Percentiles rank a stretch among this genome's conserved stretches.
phyloP scores from a whole-genome alignment of 2,888 invertebrate genomes.

The Aphelenchoides bicaudatus region DNA sequence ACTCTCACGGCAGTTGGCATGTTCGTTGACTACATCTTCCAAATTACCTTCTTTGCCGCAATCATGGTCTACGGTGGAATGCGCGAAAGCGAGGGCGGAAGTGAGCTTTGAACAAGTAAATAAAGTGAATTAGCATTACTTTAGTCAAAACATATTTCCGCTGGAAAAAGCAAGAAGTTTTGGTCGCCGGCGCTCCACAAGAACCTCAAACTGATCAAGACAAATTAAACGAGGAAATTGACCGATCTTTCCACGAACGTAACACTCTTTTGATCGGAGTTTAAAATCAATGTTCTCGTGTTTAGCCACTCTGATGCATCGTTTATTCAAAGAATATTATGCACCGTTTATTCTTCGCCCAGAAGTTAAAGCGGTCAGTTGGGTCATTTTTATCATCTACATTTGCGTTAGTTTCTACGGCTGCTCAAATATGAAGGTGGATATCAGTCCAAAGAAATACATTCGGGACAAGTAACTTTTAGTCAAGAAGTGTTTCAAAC shows the following conservation, averaged over 20 bases:
- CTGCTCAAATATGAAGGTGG: conserved; percentile 52
- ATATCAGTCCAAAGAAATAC: conserved; percentile 59
- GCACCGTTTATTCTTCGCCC: conserved; percentile 52
- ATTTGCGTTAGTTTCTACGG: conserved; percentile 53
- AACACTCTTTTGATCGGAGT: conserved; percentile 10
- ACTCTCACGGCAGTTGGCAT: conserved; percentile 57
- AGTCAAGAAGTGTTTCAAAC: no score
- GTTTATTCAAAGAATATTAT: conserved; percentile 50
- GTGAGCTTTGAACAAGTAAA: no score
- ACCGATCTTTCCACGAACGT: conserved; percentile 32
- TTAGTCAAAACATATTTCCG: conserved; percentile 47
- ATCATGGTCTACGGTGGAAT: conserved; percentile 56
- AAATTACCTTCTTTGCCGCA: conserved; percentile 59
- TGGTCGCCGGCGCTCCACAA: no score
- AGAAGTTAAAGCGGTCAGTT: conserved; percentile 45
- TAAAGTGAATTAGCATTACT: no score
- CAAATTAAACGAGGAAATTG: conserved; percentile 16
- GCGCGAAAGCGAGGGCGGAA: conserved; percentile 50
- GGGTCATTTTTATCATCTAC: conserved; percentile 49
- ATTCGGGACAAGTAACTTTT: conserved; percentile 59
- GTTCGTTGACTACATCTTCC: conserved; percentile 54
- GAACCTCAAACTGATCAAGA: no score
- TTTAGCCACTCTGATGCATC: conserved; percentile 57
- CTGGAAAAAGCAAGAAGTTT: conserved; percentile 14
- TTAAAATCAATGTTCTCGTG: conserved; percentile 15